Base-by-base conservation (phyloP, 2,113 vertebrate genomes). In the Atractosteus spatula region DNA sequence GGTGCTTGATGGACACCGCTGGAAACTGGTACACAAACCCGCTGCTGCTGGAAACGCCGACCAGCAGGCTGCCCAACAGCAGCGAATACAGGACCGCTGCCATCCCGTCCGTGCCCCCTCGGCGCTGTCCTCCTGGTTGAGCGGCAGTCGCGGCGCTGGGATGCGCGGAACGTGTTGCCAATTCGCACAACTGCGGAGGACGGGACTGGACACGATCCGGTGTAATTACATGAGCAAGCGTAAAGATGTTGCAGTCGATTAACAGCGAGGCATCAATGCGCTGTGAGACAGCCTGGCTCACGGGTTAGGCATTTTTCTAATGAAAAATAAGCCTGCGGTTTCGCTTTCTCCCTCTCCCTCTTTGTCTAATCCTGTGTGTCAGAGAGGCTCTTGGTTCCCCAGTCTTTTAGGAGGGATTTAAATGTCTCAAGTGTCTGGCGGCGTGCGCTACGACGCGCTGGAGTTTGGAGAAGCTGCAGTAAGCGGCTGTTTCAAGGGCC, bases 1-100 rank as follows among this genome's bases (percentile, higher is more conserved):
- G 63, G 66, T 84, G 87, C 72, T 85, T 86, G 65, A 89, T 57
- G 45, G 80, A 75, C 75, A 89, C 79, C 41, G 80, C 77, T 3
- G 89, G 87, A 70, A 90, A 87, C 72, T 74, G 86, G 84, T 92
- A 91, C 29, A 91, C 74, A 73, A 89, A 88, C 5, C 89, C 85
- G 1, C 88, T 91, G 73, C 79, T 87, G n/a, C 74, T 17, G 13
- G 85, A 82, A 4, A 78, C 55, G 68, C 67, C 68, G 0, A 80
- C 62, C 51, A 51, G 47, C 5, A 51, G 47, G 2, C 5, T 7
- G 5, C 47, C 47, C 5, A 10, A 5, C 5, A 5, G 10, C 47
- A 51, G 47, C 2, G 5, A 51, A 10, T 10, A 51, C 47, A 51
- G 47, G 5, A 10, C 47, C 47, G 10, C 47, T 5, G 47, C 47